Conservation (phyloP, 2,113 vertebrate species). For the Lagenorhynchus albirostris region DNA sequence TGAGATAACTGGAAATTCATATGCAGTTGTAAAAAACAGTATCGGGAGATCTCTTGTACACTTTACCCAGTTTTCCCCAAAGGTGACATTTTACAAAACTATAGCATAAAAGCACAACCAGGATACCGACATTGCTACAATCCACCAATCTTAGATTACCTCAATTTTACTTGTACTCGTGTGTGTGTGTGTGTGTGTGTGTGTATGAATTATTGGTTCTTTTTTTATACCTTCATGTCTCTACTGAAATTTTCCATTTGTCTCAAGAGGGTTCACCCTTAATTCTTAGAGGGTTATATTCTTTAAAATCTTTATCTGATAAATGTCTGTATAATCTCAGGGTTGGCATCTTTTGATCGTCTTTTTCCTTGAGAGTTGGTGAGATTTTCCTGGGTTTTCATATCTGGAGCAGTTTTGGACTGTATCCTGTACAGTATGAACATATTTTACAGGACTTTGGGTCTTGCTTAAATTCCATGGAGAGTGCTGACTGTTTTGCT, state of each 20-base stretch:
- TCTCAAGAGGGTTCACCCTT: neutral
- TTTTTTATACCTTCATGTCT: neutral
- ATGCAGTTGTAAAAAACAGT: neutral
- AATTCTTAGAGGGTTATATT: neutral
- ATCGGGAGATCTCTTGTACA: neutral
- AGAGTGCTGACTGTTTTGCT: neutral
- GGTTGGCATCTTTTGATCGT: neutral
- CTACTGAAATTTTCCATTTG: neutral
- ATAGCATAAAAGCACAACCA: neutral
- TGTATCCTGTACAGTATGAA: neutral
- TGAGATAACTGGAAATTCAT: neutral
- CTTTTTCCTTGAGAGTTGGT: neutral
- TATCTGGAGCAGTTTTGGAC: neutral
- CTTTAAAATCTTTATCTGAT: neutral
- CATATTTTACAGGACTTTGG: neutral
- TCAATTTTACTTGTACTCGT: neutral
- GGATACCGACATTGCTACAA: neutral
- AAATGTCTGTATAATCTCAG: neutral
- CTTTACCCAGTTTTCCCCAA: neutral
- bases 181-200: rapidly evolving
- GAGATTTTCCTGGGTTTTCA: neutral
- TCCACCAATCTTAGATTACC: too few relatives aligned
- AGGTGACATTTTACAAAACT: neutral
- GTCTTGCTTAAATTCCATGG: neutral
- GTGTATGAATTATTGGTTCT: neutral